phyloP scores from a whole-genome alignment of 1,140 invertebrate species.

The Meloidogyne exigua region DNA sequence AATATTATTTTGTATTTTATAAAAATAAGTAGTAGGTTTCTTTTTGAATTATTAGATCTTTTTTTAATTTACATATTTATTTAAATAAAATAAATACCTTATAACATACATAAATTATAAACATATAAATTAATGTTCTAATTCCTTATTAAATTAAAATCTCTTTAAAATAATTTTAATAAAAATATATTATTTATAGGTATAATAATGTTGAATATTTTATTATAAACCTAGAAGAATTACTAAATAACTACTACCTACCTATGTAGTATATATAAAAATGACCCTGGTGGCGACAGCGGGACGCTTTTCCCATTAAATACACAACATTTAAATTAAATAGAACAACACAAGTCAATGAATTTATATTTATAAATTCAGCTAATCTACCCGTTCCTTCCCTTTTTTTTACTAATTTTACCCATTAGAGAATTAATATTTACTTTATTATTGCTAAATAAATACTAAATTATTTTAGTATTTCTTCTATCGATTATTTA shows the following conservation, averaged over 20 bases:
- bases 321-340: background rate
- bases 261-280: too few species aligned
- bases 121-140: background rate
- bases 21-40: too few species aligned
- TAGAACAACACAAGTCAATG: background rate
- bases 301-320: background rate
- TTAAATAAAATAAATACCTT: too few species aligned
- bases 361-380: background rate
- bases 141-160: background rate
- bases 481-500: background rate
- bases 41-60: too few species aligned
- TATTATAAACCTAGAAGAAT: background rate
- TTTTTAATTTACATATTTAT: too few species aligned
- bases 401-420: background rate
- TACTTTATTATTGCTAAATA: background rate
- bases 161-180: background rate
- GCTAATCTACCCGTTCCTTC: background rate
- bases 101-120: too few species aligned
- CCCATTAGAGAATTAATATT: background rate
- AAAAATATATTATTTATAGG: too few species aligned
- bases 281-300: background rate
- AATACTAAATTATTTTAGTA: background rate
- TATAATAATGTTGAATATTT: background rate
- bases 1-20: background rate
- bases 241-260: background rate